Base-by-base conservation (phyloP, 2,113 vertebrate species). In the Morone chrysops region DNA sequence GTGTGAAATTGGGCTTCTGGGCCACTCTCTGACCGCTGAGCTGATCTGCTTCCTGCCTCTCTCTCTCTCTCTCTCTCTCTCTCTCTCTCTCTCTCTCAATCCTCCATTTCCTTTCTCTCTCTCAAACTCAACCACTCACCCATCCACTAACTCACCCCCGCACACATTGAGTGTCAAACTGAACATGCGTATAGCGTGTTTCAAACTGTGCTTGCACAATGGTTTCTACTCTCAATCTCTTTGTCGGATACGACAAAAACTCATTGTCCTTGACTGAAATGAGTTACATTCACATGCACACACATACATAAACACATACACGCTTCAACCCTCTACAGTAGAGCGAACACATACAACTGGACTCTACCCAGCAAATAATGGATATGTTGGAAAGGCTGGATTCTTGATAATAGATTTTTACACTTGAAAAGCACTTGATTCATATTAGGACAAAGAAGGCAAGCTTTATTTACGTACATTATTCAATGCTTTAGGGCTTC, bases 1-100 rank as follows among this genome's bases (percentile, higher is more conserved):
- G 93, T 94, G 93, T 95, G 94, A 95, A 95, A 95, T 94, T 94
- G 90, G 90, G 85, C 92, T 90, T 90, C 86, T 91, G 88, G 90
- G 81, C 76, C 85, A 89, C 78, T 86, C 78, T 91, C 82, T 88
- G 91, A 91, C 88, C 82, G 43, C 80, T 85, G 88, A 89, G 85
- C 91, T 89, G 88, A 88, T 87, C 76, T 68, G 68, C 74, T 83
- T 78, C 67, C 86, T 89, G 70, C 78, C 31, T 69, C 36, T 82
- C 45, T 68, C 9, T 31, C 67, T 47, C 31, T 70, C 38, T 51
- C 57, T 62, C 65, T 62, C 54, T 71, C 25, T 12, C 45, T 73
- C 66, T 57, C 31, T 62, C 36, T 72, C 4, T 72, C 63, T 78
- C 1, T 22, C 48, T 62, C 5, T 56, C 54, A 73, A 72, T 69